Evolutionary conservation across 2,797 vertebrate genomes (phyloP), one percentile per base, ranked within the genome.

Genomic region (Menidia menidia): DNA sequence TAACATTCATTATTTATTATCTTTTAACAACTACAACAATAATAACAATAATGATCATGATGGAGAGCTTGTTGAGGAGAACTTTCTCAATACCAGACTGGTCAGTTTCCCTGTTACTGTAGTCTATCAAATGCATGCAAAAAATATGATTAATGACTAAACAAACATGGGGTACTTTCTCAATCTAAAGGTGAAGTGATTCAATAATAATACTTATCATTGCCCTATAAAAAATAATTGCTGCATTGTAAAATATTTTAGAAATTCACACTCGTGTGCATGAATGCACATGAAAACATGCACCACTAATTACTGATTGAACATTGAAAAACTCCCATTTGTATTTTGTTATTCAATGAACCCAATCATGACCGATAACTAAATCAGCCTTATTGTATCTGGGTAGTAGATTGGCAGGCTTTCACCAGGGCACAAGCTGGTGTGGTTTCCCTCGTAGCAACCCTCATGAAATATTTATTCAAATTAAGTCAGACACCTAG

Each of bases 381-480:
- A 83, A 89, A 89, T 91, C 85, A 87, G 71, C 80, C 64, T 50
- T 25, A 77, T 80, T 84, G 78, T 87, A 53, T 57, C 2, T 3
- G 48, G 41, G 6, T 47, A 6, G 18, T 55, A 56, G 60, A 75
- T 39, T 30, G n/a, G 50, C 35, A 5, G 56, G 48, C 64, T n/a
- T 69, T 53, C 61, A 33, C 75, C 44, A 71, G 64, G 39, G 60
- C 64, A 61, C 14, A 45, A 25, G 73, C 52, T 1, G 41, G 33
- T 67, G 81, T 12, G 77, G 68, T 78, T 80, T 73, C 64, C 75
- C 45, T 8, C 25, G 81, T 53, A 75, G 77, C 79, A 71, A n/a
- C 12, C 30, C 42, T 71, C 69, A 87, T 89, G 58, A 92, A 88
- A 90, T 87, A 90, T 90, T 88, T 76, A 90, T 77, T 2, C 60